Conservation (phyloP, 2,113 vertebrate genomes). For the Oreochromis tanganicae region DNA sequence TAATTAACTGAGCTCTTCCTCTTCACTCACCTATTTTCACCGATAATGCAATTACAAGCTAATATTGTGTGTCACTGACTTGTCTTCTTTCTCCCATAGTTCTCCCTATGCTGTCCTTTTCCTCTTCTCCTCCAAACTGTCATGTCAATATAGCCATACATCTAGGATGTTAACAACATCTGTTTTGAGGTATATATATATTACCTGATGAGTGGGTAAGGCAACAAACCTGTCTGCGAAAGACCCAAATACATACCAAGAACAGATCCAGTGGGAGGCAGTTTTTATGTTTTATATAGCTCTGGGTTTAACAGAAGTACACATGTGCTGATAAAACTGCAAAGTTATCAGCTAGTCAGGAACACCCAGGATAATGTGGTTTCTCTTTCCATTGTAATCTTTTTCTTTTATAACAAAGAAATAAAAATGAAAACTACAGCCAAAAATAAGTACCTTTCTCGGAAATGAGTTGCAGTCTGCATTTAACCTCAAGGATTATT, state of each 20-base stretch:
- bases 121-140: too few relatives aligned
- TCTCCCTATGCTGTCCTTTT: too few relatives aligned
- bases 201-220: background rate
- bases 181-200: background rate
- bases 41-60: background rate
- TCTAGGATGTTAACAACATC: background rate
- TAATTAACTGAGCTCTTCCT: background rate
- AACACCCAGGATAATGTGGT: conserved; percentile 42
- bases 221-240: background rate
- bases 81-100: background rate
- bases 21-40: background rate
- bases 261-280: background rate
- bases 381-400: background rate
- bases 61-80: background rate
- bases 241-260: background rate
- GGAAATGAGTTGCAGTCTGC: conserved; percentile 9
- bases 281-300: background rate
- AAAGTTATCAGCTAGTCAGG: conserved; percentile 11
- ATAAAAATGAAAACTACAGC: background rate
- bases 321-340: conserved; percentile 1
- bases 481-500: background rate
- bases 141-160: background rate
- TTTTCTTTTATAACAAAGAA: background rate
- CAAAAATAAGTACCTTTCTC: conserved; percentile 40
- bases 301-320: background rate